Evolutionary conservation across 2,113 vertebrate genomes (phyloP).

Genomic region (Chlorocebus sabaeus): DNA sequence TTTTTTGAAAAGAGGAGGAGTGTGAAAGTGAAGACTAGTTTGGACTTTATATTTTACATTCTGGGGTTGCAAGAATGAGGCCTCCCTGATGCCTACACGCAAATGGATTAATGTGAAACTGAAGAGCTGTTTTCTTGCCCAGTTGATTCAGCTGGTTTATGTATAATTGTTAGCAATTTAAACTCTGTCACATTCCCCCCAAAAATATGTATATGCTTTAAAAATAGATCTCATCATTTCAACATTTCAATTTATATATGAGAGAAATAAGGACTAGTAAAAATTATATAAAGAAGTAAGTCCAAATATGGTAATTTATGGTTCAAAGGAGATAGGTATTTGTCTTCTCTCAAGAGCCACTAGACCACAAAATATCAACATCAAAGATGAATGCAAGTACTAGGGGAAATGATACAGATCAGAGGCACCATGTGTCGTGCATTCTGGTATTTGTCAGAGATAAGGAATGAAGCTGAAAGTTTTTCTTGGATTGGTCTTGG

Average conservation of each 20-base stretch:
- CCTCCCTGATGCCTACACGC: neutral
- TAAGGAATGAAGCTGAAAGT: slow-evolving; percentile 18
- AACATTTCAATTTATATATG: neutral
- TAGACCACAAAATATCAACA: slow-evolving; percentile 36
- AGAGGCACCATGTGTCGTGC: neutral
- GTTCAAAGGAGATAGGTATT: slow-evolving; percentile 26
- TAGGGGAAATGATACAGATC: neutral
- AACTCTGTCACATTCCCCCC: neutral
- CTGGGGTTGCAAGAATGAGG: neutral
- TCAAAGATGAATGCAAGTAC: neutral
- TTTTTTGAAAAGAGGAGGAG: neutral
- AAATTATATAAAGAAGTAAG: neutral
- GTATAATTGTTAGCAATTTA: neutral
- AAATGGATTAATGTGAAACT: neutral
- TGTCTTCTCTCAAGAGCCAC: slow-evolving; percentile 11
- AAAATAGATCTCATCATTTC: neutral
- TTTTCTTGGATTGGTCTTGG: neutral
- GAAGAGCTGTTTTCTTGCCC: neutral
- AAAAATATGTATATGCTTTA: neutral
- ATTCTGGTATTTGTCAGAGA: slow-evolving; percentile 53
- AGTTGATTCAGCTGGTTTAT: neutral
- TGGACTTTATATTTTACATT: neutral
- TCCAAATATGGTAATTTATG: slow-evolving; percentile 35
- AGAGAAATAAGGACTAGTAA: neutral
- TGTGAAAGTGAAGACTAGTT: neutral